Base-by-base conservation (phyloP, 2,888 invertebrate species). In the Eupithecia inturbata region DNA sequence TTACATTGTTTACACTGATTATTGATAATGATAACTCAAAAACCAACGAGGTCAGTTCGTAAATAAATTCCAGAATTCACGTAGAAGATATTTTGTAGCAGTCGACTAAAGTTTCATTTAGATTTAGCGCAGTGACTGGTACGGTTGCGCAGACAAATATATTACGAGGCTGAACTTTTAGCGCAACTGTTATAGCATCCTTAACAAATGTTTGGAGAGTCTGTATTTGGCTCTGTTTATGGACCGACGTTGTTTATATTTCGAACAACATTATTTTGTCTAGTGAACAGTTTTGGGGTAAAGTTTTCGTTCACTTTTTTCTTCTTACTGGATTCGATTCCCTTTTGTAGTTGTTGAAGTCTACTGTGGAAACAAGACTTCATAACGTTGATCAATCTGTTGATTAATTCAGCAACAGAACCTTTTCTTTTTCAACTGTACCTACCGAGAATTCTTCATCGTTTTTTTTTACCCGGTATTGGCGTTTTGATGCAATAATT, bases 401-500 rank as follows among this genome's bases (percentile, higher is more conserved):
- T 49, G 31, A 31, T 31, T 16, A 31, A 53, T 53, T 53, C 7
- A 62, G 16, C 28, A 31, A 7, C 16, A 0, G 31, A 10, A 62
- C 14, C 12, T 5, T 6, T 28, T 26, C 45, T 28, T 31, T 41
- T 63, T 28, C n/a, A 67, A 74, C 69, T 33, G 67, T 70, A 63
- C 63, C 67, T 57, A 22, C n/a, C 53, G 64, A 69, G 63, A 72
- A 72, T 73, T 60, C 41, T 72, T 68, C 57, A 62, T 75, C 36
- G 67, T 28, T 60, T 67, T 53, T 16, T 70, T 77, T 73, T 76
- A 68, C 73, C 72, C 71, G 68, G 73, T 31, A 66, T 74, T 81
- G 64, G 73, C 53, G 69, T 74, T 81, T 84, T 77, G 79, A 75
- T 70, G 74, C 73, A 71, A 80, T 81, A 85, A 83, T 83, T 83